A percentile compares a stretch with the other conserved stretches of the same genome.
Evolutionary conservation across 2,888 invertebrate species (phyloP).

Genomic region (Caenorhabditis afra): DNA sequence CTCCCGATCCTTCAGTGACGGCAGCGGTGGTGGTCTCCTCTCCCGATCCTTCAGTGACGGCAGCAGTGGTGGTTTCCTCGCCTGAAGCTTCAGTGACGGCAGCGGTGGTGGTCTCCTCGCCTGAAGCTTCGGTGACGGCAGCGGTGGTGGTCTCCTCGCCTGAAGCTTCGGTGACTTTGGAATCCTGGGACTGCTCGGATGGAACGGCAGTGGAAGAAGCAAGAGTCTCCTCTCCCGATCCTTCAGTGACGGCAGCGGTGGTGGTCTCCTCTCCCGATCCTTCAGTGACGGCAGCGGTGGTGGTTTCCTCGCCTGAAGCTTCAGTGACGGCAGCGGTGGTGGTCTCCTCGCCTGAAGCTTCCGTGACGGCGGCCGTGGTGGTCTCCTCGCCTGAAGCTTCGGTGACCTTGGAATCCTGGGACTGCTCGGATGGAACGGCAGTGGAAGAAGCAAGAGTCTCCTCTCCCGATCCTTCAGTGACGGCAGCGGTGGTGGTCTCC

Average conservation of each 20-base stretch:
- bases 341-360: constrained; percentile 22
- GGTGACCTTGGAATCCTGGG: constrained; percentile 1
- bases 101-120: constrained; percentile 27
- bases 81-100: constrained; percentile 27
- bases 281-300: constrained; percentile 10
- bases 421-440: background rate
- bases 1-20: constrained; percentile 35
- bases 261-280: constrained; percentile 19
- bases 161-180: constrained; percentile 12
- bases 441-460: constrained; percentile 16
- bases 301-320: constrained; percentile 54
- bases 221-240: constrained; percentile 49
- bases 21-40: constrained; percentile 36
- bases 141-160: constrained; percentile 26
- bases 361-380: constrained; percentile 17
- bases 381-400: constrained; percentile 28
- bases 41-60: constrained; percentile 38
- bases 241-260: constrained; percentile 32
- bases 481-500: no score
- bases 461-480: constrained; percentile 31
- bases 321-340: constrained; percentile 33
- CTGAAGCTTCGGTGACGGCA: constrained; percentile 19
- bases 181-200: background rate
- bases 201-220: constrained; percentile 12
- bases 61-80: constrained; percentile 36